Evolutionary conservation across 2,797 vertebrate genomes (phyloP).

Genomic region (Eurystomus glaucurus): DNA sequence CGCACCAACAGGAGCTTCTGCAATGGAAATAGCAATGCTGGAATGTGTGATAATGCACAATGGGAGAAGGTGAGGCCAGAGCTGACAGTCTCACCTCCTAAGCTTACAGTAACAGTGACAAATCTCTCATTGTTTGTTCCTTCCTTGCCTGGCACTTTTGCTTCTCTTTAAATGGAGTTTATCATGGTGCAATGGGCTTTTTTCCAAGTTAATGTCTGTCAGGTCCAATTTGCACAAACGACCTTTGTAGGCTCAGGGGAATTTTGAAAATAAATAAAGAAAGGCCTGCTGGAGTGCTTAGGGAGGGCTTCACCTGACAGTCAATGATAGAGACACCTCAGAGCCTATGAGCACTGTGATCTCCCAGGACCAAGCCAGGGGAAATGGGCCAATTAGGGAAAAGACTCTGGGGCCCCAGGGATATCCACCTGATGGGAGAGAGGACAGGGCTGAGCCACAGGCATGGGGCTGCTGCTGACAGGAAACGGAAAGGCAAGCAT

Average conservation of each 20-base stretch:
- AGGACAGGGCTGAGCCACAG: not conserved
- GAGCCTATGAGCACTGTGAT: slow-evolving; percentile 39
- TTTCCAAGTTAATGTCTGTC: slow-evolving; percentile 92
- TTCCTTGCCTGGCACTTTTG: slow-evolving; percentile 61
- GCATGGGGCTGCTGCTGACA: not conserved
- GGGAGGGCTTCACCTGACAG: slow-evolving; percentile 77
- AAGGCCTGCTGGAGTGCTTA: slow-evolving; percentile 70
- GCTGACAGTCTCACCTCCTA: slow-evolving; percentile 27
- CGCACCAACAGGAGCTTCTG: not conserved
- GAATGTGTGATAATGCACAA: slow-evolving; percentile 1
- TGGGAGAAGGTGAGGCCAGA: not conserved
- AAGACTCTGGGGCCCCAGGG: not conserved
- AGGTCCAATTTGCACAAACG: slow-evolving; percentile 88
- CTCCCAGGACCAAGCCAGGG: slow-evolving; percentile 53
- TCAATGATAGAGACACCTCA: slow-evolving; percentile 79
- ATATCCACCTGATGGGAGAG: not conserved
- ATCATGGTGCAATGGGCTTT: slow-evolving; percentile 78
- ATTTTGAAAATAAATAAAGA: slow-evolving; percentile 76
- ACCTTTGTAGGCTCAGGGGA: slow-evolving; percentile 80
- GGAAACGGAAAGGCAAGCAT: not conserved
- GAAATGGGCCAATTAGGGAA: slow-evolving; percentile 7
- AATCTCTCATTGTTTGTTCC: slow-evolving; percentile 54
- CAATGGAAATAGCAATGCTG: not conserved
- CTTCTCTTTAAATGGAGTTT: slow-evolving; percentile 69
- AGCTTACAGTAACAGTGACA: slow-evolving; percentile 27